These are phyloP conservation scores for Eciton burchellii DNA, from an alignment of 1,140 invertebrate species.

Conservation along the genomic window DNA sequence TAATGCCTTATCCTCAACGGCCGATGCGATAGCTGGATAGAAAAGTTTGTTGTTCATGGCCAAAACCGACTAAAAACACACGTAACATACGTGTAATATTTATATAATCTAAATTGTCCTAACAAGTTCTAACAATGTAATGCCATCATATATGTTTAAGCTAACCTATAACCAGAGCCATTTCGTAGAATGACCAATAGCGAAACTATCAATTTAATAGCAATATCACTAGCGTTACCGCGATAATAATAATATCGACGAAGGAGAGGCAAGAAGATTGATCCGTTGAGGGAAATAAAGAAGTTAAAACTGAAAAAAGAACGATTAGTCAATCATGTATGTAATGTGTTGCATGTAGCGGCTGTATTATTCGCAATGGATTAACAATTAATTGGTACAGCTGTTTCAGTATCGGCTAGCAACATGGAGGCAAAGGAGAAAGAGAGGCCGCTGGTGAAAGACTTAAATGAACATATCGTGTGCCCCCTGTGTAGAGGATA, in stretches of 20 bases:
- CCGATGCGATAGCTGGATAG: too few species aligned
- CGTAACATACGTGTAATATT: too few species aligned
- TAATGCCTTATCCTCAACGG: too few species aligned
- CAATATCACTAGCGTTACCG: not conserved
- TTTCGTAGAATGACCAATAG: too few species aligned
- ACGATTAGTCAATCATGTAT: not conserved
- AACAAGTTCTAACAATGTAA: too few species aligned
- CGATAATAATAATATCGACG: not conserved
- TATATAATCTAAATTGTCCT: too few species aligned
- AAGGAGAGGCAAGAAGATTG: not conserved
- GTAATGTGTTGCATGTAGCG: not conserved
- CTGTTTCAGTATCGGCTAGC: conserved; percentile 68
- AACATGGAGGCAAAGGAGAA: conserved; percentile 71
- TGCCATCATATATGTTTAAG: too few species aligned
- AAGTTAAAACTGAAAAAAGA: not conserved
- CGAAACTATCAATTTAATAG: too few species aligned
- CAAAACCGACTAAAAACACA: too few species aligned
- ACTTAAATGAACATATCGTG: conserved; percentile 90
- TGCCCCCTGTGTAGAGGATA: conserved; percentile 92
- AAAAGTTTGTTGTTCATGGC: too few species aligned
- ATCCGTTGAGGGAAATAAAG: not conserved
- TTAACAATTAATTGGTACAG: conserved; percentile 64
- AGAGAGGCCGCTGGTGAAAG: conserved; percentile 82
- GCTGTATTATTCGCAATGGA: conserved; percentile 15
- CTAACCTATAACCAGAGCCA: too few species aligned